Evolutionary conservation across 2,888 invertebrate genomes (phyloP), one percentile per base, ranked within the genome.

Genomic region (Tinea trinotella): DNA sequence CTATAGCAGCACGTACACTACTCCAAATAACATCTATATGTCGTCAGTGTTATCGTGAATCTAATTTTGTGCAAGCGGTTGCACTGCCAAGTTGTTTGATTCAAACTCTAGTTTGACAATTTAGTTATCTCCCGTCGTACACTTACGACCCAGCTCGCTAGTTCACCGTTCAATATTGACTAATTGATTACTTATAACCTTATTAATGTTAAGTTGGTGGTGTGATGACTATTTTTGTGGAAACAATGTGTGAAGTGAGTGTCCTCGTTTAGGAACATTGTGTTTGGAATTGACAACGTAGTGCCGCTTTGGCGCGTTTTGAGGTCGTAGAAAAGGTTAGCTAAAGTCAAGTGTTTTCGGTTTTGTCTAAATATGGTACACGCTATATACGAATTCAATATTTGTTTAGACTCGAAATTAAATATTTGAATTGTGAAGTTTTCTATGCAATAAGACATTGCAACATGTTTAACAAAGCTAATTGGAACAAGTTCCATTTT

Each of bases 51-150:
- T 72, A 74, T 75, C 76, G 73, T 64, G 61, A 64, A 63, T 73
- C 71, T 70, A 70, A 72, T 71, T 71, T 68, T 65, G n/a, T n/a
- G 64, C 68, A 60, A 61, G 67, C 65, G 68, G 13, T 13, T 52
- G 63, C 65, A 66, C 62, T 76, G 79, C 80, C 79, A 82, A 74
- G 54, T 71, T 64, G 62, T 71, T 74, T 70, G 72, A 76, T 74
- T 72, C 75, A 71, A 71, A 65, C 61, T 17, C 67, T 72, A 68
- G 71, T 73, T 72, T 74, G 73, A 74, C 76, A 71, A 75, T 77
- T 78, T 68, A 82, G 83, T 80, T 66, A 67, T 50, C 24, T 24
- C 13, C 62, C 66, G 64, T 65, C 66, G 70, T 70, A 66, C 68
- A 68, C 71, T 68, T 70, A 61, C 60, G 59, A 59, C 60, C 60